Conservation (phyloP, 2,888 invertebrate species). For the Chrysina gloriosa region DNA sequence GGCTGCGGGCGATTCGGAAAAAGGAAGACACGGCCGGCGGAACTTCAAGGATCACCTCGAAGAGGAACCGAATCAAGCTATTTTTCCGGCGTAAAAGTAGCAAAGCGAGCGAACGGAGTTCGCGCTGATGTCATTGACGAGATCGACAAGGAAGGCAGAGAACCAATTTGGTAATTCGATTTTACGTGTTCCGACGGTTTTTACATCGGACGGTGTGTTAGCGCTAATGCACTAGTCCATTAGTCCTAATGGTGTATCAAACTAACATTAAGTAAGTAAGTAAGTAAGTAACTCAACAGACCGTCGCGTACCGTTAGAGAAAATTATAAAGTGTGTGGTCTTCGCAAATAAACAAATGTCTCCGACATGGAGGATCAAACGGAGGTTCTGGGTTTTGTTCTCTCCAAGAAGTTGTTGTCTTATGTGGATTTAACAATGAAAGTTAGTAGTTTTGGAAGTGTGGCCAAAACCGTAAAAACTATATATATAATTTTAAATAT, state of each 20-base stretch:
- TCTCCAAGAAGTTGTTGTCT: no score
- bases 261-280: constrained; percentile 2
- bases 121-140: no score
- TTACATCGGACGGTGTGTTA: background rate
- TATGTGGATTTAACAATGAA: no score
- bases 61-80: background rate
- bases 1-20: background rate
- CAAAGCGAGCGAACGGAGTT: background rate
- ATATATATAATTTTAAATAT: no score
- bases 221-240: constrained; percentile 13
- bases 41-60: background rate
- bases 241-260: constrained; percentile 13
- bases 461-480: no score
- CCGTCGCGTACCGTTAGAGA: background rate
- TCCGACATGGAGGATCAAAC: no score
- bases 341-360: background rate
- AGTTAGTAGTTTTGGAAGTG: no score
- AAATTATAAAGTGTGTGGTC: background rate
- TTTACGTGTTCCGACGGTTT: constrained; percentile 6
- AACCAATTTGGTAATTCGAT: constrained; percentile 18
- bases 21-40: background rate
- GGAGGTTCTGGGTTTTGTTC: no score
- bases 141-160: background rate
- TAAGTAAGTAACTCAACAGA: background rate
- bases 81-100: background rate